Conservation (phyloP, 2,888 invertebrate species). For the Sinotaia quadrata region DNA sequence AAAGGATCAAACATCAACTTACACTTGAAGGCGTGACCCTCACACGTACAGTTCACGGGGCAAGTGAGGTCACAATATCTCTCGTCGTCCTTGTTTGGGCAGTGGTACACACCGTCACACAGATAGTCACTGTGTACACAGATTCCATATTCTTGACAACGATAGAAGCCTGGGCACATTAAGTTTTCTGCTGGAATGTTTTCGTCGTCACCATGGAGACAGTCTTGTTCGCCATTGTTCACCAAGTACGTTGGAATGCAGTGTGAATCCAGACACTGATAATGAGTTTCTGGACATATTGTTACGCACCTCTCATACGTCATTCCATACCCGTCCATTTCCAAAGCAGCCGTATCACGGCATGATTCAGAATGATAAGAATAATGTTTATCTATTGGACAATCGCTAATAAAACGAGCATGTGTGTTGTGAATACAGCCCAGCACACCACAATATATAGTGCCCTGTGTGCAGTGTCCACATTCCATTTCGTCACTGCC, state of each 20-base stretch:
- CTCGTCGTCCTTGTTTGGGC: conserved; percentile 33
- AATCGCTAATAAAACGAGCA: neutral
- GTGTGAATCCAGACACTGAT: conserved; percentile 17
- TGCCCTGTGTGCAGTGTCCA: conserved; percentile 6
- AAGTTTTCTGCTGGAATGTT: conserved; percentile 7
- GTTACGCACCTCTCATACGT: neutral
- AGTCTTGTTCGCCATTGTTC: conserved; percentile 30
- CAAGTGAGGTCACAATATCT: conserved; percentile 14
- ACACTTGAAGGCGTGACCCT: conserved; percentile 17
- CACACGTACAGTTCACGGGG: conserved; percentile 23
- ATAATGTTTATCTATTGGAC: neutral
- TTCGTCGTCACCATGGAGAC: conserved; percentile 29
- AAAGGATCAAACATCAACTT: neutral
- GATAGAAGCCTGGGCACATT: conserved; percentile 28
- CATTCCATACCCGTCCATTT: conserved; percentile 31
- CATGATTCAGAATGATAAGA: neutral
- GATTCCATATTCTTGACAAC: too few species aligned
- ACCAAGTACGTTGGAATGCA: conserved; percentile 32
- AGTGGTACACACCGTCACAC: too few species aligned
- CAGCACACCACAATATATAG: neutral
- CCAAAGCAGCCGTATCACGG: conserved; percentile 1
- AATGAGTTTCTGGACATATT: conserved; percentile 19
- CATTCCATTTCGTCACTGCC: conserved; percentile 51
- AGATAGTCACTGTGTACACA: conserved; percentile 28
- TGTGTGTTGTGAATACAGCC: neutral